These are phyloP conservation scores for Orthonychiurus folsomi DNA, from an alignment of 2,888 invertebrate genomes.

Conservation along the genomic window DNA sequence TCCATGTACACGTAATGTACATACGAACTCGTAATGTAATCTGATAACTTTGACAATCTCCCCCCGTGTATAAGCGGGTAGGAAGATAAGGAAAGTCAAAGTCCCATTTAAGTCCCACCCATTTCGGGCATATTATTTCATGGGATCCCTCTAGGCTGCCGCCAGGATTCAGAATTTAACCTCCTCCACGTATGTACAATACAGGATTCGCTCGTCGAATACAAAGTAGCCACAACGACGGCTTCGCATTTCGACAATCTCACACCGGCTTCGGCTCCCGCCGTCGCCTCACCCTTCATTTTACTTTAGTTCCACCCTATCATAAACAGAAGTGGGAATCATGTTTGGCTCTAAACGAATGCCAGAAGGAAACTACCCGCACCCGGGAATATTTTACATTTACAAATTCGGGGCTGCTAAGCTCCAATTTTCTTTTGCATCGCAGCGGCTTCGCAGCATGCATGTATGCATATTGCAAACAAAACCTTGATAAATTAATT, in stretches of 20 bases:
- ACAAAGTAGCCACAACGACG: not conserved
- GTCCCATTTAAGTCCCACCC: not conserved
- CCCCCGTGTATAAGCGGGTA: not conserved
- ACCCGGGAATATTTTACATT: no score
- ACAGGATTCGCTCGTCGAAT: not conserved
- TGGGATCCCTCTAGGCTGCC: not conserved
- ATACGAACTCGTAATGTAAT: no score
- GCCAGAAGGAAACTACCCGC: no score
- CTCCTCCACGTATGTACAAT: no score
- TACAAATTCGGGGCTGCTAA: no score
- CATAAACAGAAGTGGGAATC: constrained; percentile 1
- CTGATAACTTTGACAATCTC: not conserved
- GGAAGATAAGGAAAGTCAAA: not conserved
- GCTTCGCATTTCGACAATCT: not conserved
- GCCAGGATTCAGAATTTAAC: no score
- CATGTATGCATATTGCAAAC: no score
- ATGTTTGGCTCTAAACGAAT: not conserved
- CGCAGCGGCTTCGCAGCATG: no score
- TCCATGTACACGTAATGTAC: no score
- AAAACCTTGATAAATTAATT: no score
- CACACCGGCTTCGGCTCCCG: no score
- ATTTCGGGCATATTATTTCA: not conserved
- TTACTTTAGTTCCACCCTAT: not conserved
- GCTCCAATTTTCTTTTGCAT: no score
- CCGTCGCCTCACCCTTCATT: not conserved